A percentile compares a stretch with the other conserved stretches of the same genome.
phyloP scores from a whole-genome alignment of 2,113 vertebrate species.

The Archocentrus centrarchus region DNA sequence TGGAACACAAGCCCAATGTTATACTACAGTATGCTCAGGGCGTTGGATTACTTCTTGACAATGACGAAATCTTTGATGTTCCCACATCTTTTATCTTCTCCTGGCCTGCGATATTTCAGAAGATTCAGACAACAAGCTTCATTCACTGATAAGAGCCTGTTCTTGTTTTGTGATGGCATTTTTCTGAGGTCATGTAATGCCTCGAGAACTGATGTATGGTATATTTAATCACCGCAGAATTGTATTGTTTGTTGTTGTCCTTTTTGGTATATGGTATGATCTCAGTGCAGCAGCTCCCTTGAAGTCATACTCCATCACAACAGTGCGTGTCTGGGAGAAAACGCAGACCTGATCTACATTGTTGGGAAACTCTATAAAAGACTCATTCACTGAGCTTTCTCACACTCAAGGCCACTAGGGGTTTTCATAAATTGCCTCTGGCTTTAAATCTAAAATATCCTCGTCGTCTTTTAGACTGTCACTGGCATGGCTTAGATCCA shows the following conservation, averaged over 20 bases:
- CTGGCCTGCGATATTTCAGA: constrained; percentile 50
- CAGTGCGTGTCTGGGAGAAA: constrained; percentile 9
- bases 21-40: constrained; percentile 8
- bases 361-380: constrained; percentile 39
- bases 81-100: constrained; percentile 51
- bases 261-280: constrained; percentile 53
- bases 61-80: constrained; percentile 61
- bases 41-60: constrained; percentile 36
- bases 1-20: constrained; percentile 48
- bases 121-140: constrained; percentile 65
- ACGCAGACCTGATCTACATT: constrained; percentile 38
- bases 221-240: constrained; percentile 47
- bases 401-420: constrained; percentile 43
- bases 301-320: constrained; percentile 30
- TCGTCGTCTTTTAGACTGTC: constrained; percentile 59
- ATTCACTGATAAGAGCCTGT: constrained; percentile 62
- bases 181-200: constrained; percentile 61
- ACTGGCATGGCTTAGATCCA: constrained; percentile 52
- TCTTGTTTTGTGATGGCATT: constrained; percentile 62
- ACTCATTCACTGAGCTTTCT: constrained; percentile 54
- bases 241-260: constrained; percentile 47
- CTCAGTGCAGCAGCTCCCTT: constrained; percentile 43
- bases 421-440: constrained; percentile 52
- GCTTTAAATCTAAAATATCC: constrained; percentile 75
- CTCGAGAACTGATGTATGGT: constrained; percentile 19